These are phyloP conservation scores for Hippopotamus amphibius DNA, from an alignment of 2,113 vertebrate genomes.

Conservation along the genomic window DNA sequence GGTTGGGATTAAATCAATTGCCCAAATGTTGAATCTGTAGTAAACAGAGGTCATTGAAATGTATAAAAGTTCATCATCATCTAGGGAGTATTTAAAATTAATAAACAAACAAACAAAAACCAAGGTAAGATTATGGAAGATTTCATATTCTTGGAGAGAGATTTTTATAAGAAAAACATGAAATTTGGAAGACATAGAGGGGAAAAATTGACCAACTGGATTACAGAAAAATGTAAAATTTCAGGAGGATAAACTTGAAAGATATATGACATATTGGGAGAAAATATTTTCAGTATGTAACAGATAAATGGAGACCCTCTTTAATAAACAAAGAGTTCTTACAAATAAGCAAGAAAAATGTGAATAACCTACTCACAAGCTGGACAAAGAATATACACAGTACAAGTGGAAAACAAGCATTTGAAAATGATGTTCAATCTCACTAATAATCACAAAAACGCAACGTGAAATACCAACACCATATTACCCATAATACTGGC, in stretches of 20 bases:
- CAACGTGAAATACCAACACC: neutral
- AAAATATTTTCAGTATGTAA: neutral
- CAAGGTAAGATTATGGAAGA: neutral
- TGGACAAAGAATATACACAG: neutral
- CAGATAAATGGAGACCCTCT: neutral
- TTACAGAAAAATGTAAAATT: neutral
- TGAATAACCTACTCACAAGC: neutral
- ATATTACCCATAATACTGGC: neutral
- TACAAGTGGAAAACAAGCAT: neutral
- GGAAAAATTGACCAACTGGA: neutral
- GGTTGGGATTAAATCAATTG: neutral
- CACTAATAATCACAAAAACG: neutral
- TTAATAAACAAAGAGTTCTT: neutral
- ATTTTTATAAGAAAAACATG: neutral
- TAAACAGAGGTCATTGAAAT: neutral
- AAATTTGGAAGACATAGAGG: neutral
- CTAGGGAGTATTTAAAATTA: neutral
- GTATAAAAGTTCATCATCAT: neutral
- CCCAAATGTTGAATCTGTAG: neutral
- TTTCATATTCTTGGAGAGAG: neutral
- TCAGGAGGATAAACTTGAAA: neutral
- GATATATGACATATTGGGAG: neutral
- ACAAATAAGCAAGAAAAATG: neutral
- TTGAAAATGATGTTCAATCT: neutral
- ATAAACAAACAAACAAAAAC: neutral